Evolutionary conservation across 2,888 invertebrate genomes (phyloP).

Genomic region (Formica aserva): DNA sequence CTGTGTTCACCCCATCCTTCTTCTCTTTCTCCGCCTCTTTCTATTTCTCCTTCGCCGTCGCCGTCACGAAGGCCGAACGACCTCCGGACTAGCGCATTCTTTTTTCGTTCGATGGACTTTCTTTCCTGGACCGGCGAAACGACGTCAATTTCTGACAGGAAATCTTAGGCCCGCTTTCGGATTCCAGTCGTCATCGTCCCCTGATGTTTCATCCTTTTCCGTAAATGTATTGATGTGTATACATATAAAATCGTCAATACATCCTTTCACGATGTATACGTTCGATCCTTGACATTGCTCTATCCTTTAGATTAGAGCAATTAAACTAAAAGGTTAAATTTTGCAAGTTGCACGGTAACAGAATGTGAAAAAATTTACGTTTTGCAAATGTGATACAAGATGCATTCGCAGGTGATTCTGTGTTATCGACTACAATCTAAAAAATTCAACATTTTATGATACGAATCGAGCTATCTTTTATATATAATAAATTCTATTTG

Average conservation of each 20-base stretch:
- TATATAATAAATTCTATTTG: background rate
- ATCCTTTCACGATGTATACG: background rate
- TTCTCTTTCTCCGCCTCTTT: conserved; percentile 9
- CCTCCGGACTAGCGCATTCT: conserved; percentile 4
- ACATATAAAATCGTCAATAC: background rate
- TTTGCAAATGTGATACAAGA: too few species aligned
- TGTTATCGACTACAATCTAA: background rate
- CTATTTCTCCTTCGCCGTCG: background rate
- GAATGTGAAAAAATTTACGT: background rate
- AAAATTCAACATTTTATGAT: background rate
- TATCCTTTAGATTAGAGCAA: too few species aligned
- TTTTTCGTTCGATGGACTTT: conserved; percentile 34
- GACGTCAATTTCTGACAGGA: conserved; percentile 19
- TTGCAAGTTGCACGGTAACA: background rate
- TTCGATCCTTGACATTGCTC: background rate
- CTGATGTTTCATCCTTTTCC: background rate
- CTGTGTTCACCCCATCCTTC: conserved; percentile 37
- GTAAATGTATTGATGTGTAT: background rate
- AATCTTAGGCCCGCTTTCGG: background rate
- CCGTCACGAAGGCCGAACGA: background rate
- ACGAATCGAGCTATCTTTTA: background rate
- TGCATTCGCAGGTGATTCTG: background rate
- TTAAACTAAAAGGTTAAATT: background rate
- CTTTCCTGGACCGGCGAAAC: background rate
- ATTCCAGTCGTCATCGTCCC: background rate